phyloP scores from a whole-genome alignment of 1,140 invertebrate genomes.

The Muscidifurax raptorellus region DNA sequence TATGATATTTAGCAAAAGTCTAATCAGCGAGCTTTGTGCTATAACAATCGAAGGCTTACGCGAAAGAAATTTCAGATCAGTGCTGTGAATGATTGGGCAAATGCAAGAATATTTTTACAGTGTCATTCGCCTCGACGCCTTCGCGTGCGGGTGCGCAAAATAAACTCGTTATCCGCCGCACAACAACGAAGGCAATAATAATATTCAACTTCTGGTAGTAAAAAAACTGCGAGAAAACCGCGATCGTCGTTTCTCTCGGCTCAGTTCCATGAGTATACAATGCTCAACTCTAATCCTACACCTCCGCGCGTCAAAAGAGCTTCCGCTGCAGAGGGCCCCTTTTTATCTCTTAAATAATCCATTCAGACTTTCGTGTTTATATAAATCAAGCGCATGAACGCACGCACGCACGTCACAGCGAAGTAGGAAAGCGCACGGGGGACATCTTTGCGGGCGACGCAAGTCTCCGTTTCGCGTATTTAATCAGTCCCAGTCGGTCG shows the following conservation, averaged over 20 bases:
- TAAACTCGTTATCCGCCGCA: too few species aligned
- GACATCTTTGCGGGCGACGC: conserved; percentile 5
- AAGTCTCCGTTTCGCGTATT: not conserved
- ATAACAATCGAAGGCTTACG: not conserved
- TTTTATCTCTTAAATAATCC: not conserved
- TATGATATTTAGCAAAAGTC: not conserved
- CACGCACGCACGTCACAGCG: not conserved
- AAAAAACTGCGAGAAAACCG: not conserved
- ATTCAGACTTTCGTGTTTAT: conserved; percentile 28
- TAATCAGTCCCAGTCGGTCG: not conserved
- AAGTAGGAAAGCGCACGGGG: conserved; percentile 15
- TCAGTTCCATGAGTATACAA: not conserved
- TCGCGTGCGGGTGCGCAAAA: too few species aligned
- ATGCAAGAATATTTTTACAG: too few species aligned
- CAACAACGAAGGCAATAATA: too few species aligned
- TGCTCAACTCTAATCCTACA: not conserved
- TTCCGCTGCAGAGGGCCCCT: too few species aligned
- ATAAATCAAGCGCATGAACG: not conserved
- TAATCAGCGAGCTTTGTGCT: not conserved
- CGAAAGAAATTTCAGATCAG: not conserved
- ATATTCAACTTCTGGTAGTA: too few species aligned
- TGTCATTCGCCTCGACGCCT: too few species aligned
- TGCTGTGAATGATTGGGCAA: not conserved
- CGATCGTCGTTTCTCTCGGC: not conserved
- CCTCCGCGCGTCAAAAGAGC: too few species aligned